Conservation (phyloP, 2,113 vertebrate species). For the Mungos mungo region DNA sequence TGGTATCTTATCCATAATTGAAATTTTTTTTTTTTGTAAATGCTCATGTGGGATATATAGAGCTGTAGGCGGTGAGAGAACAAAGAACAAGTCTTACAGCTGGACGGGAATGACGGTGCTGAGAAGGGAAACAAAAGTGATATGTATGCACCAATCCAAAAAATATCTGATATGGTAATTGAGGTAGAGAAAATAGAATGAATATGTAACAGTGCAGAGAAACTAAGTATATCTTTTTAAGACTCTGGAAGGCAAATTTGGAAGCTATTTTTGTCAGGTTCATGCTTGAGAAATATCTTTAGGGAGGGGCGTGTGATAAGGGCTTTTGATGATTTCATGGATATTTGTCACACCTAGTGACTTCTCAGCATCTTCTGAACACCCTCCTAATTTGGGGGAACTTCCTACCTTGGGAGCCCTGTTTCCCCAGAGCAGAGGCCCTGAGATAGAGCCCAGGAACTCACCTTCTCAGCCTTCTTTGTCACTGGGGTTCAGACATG, state of each 20-base stretch:
- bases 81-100: constrained; percentile 51
- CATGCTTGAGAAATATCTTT: neutral
- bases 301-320: neutral
- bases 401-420: neutral
- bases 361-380: neutral
- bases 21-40: constrained; percentile 68
- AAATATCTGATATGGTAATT: constrained; percentile 28
- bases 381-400: neutral
- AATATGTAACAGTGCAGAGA: neutral
- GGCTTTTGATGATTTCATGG: neutral
- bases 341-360: neutral
- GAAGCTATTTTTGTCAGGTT: constrained; percentile 33
- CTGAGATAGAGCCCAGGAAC: neutral
- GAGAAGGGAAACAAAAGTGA: constrained; percentile 58
- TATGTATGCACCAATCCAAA: constrained; percentile 1
- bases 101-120: constrained; percentile 67
- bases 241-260: constrained; percentile 19
- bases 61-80: constrained; percentile 55
- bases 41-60: constrained; percentile 75
- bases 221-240: neutral
- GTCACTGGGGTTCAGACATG: neutral
- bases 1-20: constrained; percentile 51
- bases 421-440: neutral
- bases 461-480: neutral
- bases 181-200: neutral